These are phyloP conservation scores for Lutraria rhynchaena DNA, from an alignment of 1,140 invertebrate species.

Conservation along the genomic window DNA sequence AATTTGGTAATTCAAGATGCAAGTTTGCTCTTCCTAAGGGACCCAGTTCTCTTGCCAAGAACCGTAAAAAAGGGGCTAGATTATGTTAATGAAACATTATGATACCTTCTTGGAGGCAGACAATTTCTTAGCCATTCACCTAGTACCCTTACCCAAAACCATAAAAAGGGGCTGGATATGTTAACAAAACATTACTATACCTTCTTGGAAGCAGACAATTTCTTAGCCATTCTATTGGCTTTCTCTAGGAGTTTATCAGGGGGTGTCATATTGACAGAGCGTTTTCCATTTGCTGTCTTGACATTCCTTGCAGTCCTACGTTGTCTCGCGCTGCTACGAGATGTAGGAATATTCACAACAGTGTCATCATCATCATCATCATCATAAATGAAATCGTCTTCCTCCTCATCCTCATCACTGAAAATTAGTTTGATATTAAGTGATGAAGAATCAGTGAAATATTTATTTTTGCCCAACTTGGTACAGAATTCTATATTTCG, in stretches of 20 bases:
- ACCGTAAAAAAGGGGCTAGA: too few relatives aligned
- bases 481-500: background rate
- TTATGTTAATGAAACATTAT: too few relatives aligned
- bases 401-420: conserved; percentile 34
- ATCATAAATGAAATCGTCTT: conserved; percentile 45
- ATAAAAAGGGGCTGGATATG: too few relatives aligned
- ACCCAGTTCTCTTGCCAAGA: too few relatives aligned
- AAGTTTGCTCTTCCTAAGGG: too few relatives aligned
- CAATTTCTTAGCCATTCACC: conserved; percentile 69
- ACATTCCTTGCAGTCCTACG: conserved; percentile 46
- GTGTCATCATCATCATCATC: conserved; percentile 57
- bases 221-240: conserved; percentile 67
- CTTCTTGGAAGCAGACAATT: conserved; percentile 70
- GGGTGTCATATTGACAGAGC: conserved; percentile 76
- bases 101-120: conserved; percentile 69
- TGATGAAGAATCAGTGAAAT: background rate
- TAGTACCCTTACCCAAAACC: too few relatives aligned
- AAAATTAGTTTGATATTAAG: background rate
- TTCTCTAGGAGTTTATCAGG: conserved; percentile 71
- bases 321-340: conserved; percentile 29
- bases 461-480: background rate
- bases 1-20: too few relatives aligned
- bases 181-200: too few relatives aligned
- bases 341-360: conserved; percentile 2
- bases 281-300: conserved; percentile 67